These are phyloP conservation scores for Teleiodes luculella DNA, from an alignment of 2,888 invertebrate species.

Conservation along the genomic window DNA sequence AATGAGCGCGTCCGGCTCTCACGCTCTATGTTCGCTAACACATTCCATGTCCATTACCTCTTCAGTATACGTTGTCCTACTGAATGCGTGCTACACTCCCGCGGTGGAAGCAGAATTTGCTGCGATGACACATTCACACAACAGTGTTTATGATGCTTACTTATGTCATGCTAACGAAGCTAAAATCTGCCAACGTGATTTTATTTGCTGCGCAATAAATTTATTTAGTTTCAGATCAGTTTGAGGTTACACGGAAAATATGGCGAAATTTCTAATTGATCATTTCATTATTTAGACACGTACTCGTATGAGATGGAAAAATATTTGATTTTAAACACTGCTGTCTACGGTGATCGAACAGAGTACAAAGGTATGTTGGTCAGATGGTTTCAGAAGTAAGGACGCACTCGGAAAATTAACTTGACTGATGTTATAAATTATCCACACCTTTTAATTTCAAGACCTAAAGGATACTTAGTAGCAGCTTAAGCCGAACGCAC, in stretches of 20 bases:
- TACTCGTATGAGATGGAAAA: too few relatives aligned
- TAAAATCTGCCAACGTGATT: neutral
- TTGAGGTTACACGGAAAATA: neutral
- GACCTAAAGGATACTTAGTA: too few relatives aligned
- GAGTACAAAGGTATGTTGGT: too few relatives aligned
- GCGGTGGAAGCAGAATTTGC: neutral
- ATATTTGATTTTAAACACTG: too few relatives aligned
- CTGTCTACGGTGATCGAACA: too few relatives aligned
- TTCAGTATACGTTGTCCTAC: constrained; percentile 31
- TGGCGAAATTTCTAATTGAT: too few relatives aligned
- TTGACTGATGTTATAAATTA: too few relatives aligned
- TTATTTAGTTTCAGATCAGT: neutral
- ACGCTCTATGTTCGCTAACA: constrained; percentile 33
- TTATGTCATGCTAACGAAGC: neutral
- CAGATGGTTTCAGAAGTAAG: too few relatives aligned
- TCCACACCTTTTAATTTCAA: too few relatives aligned
- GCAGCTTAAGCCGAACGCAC: too few relatives aligned
- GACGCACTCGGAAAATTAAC: too few relatives aligned
- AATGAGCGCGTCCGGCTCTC: constrained; percentile 75
- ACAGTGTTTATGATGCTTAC: neutral
- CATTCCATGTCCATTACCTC: constrained; percentile 17
- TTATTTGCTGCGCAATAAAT: neutral
- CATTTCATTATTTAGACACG: too few relatives aligned
- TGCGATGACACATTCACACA: neutral
- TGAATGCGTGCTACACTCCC: constrained; percentile 22